Evolutionary conservation across 2,888 invertebrate species (phyloP).

Genomic region (Phoenoteleia sp.): DNA sequence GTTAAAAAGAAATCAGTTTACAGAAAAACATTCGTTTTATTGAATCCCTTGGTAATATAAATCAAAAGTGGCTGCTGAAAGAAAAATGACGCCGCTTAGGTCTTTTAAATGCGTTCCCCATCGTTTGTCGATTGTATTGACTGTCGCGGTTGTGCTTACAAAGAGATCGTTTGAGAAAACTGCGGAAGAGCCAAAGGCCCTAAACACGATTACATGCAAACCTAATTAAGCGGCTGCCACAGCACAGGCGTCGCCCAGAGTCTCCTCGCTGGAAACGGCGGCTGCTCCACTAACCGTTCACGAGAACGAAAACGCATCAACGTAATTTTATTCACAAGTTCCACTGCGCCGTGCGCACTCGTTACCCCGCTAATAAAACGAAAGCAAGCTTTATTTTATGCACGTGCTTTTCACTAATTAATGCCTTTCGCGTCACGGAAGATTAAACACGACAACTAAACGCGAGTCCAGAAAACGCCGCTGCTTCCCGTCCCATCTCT

Average conservation of each 20-base stretch:
- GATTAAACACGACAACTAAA: constrained; percentile 59
- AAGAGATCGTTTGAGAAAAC: constrained; percentile 68
- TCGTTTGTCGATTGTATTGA: constrained; percentile 54
- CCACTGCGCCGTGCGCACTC: constrained; percentile 50
- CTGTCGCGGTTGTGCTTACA: constrained; percentile 63
- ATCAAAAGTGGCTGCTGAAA: neutral
- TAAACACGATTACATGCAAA: constrained; percentile 68
- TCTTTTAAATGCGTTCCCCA: neutral
- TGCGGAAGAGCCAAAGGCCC: constrained; percentile 64
- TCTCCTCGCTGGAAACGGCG: constrained; percentile 55
- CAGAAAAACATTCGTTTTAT: too few species aligned
- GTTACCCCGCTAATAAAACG: constrained; percentile 64
- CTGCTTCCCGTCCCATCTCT: neutral
- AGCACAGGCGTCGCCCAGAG: constrained; percentile 52
- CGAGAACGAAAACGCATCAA: constrained; percentile 67
- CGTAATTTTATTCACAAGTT: constrained; percentile 68
- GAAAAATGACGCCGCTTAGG: constrained; percentile 11
- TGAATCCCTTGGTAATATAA: too few species aligned
- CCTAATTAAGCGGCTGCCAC: constrained; percentile 64
- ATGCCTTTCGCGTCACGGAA: constrained; percentile 55
- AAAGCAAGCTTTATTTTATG: constrained; percentile 63
- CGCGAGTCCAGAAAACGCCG: constrained; percentile 45
- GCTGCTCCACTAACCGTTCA: constrained; percentile 60
- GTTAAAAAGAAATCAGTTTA: too few species aligned
- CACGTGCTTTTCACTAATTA: constrained; percentile 67